Evolutionary conservation across 2,113 vertebrate species (phyloP).

Genomic region (Scatophagus argus): DNA sequence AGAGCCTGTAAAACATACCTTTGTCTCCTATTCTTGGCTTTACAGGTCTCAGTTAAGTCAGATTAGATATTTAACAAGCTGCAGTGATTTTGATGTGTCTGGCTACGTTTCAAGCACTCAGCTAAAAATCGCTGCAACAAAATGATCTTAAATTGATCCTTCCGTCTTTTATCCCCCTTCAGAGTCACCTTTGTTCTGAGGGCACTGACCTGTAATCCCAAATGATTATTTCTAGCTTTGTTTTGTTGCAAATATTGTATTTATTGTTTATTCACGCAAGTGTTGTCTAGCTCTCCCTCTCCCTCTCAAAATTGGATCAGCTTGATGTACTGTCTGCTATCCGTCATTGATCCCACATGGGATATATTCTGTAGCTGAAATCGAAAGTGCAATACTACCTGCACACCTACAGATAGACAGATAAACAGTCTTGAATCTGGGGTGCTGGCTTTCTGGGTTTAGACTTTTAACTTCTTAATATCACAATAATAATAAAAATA

Average conservation of each 20-base stretch:
- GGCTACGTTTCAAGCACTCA: background rate
- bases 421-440: background rate
- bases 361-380: slow-evolving; percentile 28
- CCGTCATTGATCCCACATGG: slow-evolving; percentile 17
- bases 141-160: background rate
- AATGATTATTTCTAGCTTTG: background rate
- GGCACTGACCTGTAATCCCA: background rate
- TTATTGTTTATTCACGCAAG: background rate
- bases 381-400: slow-evolving; percentile 42
- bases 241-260: background rate
- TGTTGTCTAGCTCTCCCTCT: background rate
- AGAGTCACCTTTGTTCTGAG: background rate
- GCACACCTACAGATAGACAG: background rate
- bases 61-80: background rate
- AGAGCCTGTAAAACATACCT: background rate
- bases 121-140: background rate
- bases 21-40: background rate
- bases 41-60: background rate
- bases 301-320: background rate
- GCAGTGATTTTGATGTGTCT: background rate
- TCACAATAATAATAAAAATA: background rate
- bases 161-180: background rate
- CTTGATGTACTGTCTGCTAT: slow-evolving; percentile 13
- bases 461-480: background rate
- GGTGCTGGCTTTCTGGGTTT: background rate